Conservation (phyloP, 2,113 vertebrate genomes). For the Stictonetta naevosa region DNA sequence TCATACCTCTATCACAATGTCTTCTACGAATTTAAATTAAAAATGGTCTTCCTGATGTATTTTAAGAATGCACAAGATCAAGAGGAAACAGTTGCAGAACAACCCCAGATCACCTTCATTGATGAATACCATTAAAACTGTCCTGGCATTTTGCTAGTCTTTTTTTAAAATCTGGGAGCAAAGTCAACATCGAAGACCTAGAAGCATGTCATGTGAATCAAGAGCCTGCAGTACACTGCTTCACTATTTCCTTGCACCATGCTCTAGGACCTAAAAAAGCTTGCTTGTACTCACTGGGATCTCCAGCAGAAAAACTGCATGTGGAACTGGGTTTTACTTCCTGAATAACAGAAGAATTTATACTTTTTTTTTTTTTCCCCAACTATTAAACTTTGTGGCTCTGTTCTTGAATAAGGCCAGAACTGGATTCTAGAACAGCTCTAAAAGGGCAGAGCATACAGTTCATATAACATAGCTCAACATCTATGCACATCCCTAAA, state of each 20-base stretch:
- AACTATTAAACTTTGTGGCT: background rate
- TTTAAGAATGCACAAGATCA: background rate
- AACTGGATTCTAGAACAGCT: background rate
- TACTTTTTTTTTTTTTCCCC: background rate
- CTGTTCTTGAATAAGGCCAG: background rate
- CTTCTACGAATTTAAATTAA: background rate
- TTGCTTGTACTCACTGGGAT: rapidly evolving
- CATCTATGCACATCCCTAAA: background rate
- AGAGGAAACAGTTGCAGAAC: background rate
- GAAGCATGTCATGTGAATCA: background rate
- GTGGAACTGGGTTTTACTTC: background rate
- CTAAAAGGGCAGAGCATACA: background rate
- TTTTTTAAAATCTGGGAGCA: background rate
- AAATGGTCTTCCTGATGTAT: background rate
- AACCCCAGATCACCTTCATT: background rate
- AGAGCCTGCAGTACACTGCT: background rate
- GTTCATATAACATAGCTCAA: background rate
- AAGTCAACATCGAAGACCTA: background rate
- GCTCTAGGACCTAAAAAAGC: background rate
- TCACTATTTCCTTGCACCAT: rapidly evolving
- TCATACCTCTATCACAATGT: background rate
- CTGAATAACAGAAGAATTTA: background rate
- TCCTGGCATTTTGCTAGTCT: background rate
- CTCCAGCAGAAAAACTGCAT: background rate
- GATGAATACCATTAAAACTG: background rate